Percentiles rank a stretch among this genome's conserved stretches.
Evolutionary conservation across 2,888 invertebrate genomes (phyloP).

Genomic region (Oscheius sp.): DNA sequence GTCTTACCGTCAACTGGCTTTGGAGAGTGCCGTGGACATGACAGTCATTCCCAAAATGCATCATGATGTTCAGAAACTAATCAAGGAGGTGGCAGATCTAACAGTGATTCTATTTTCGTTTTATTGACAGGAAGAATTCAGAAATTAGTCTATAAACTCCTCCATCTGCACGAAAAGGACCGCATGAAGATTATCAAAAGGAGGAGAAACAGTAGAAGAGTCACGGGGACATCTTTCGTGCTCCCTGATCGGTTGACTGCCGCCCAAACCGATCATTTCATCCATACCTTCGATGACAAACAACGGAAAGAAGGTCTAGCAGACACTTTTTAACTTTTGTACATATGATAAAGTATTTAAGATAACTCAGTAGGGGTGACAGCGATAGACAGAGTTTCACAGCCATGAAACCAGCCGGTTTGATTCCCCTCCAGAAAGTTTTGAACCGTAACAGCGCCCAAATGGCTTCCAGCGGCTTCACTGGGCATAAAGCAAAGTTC

Average conservation of each 20-base stretch:
- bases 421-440: no score
- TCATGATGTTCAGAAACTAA: slow-evolving; percentile 24
- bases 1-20: not conserved
- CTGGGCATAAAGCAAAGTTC: no score
- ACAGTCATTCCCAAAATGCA: slow-evolving; percentile 8
- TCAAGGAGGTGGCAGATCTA: slow-evolving; percentile 22
- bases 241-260: slow-evolving; percentile 4
- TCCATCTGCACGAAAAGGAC: slow-evolving; percentile 11
- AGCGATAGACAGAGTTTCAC: no score
- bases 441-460: no score
- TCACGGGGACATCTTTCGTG: not conserved
- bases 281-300: slow-evolving; percentile 2
- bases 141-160: slow-evolving; percentile 14
- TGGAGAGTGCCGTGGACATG: slow-evolving; percentile 16
- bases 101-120: not conserved
- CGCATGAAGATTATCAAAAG: not conserved
- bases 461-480: no score
- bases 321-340: no score
- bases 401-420: no score
- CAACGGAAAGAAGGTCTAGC: not conserved
- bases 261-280: not conserved
- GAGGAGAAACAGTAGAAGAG: slow-evolving; percentile 11
- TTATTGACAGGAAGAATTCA: not conserved
- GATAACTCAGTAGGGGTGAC: no score
- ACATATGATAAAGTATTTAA: no score